Conservation (phyloP, 2,888 invertebrate genomes). For the Amorpha juglandis region DNA sequence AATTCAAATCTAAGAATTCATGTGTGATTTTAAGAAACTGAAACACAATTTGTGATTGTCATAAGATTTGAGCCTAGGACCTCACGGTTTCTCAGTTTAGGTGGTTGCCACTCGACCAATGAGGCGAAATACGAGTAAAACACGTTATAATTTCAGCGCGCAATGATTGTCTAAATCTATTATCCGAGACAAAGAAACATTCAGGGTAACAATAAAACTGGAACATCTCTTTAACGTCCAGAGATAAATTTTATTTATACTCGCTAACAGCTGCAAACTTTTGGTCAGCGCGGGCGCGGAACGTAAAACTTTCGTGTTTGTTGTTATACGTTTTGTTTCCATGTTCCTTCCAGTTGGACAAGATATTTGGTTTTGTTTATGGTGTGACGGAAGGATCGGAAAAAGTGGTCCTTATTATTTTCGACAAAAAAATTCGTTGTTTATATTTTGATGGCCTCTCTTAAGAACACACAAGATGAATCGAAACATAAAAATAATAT, state of each 20-base stretch:
- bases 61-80: too few species aligned
- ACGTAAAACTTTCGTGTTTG: constrained; percentile 68
- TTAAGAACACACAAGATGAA: constrained; percentile 60
- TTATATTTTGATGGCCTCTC: constrained; percentile 33
- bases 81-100: too few species aligned
- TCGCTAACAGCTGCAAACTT: constrained; percentile 82
- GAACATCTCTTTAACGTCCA: constrained; percentile 71
- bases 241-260: constrained; percentile 83
- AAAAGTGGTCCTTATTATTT: constrained; percentile 50
- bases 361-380: constrained; percentile 53
- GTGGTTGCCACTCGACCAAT: too few species aligned
- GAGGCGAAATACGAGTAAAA: not conserved
- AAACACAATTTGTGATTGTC: too few species aligned
- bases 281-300: constrained; percentile 76
- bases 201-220: constrained; percentile 70
- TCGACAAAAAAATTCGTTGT: constrained; percentile 31
- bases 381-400: constrained; percentile 51
- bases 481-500: constrained; percentile 27
- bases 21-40: too few species aligned
- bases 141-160: not conserved
- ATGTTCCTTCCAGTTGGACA: constrained; percentile 54
- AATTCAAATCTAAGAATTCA: too few species aligned
- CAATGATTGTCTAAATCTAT: constrained; percentile 30
- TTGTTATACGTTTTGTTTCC: constrained; percentile 73
- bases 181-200: constrained; percentile 37